Conservation (phyloP, 2,113 vertebrate species). For the Morone saxatilis region DNA sequence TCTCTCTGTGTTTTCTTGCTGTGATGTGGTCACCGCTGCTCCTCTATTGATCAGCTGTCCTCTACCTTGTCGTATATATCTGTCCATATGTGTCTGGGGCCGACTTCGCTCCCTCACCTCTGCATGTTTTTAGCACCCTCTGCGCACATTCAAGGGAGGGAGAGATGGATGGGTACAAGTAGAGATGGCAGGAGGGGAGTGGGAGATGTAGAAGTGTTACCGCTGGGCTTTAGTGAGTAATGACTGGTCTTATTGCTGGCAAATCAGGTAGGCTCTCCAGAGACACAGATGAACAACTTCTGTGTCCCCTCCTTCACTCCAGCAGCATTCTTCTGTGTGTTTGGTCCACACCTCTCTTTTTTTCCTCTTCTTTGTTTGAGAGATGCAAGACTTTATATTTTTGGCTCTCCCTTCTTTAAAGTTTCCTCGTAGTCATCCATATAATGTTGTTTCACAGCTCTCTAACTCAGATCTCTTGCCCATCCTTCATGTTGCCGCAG, state of each 20-base stretch:
- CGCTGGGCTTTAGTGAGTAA: conserved; percentile 68
- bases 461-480: conserved; percentile 62
- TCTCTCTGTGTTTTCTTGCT: background rate
- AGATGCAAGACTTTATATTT: conserved; percentile 22
- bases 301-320: conserved; percentile 55
- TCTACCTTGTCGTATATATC: conserved; percentile 22
- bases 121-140: conserved; percentile 50
- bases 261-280: conserved; percentile 60
- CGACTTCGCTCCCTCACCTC: conserved; percentile 38
- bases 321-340: conserved; percentile 45
- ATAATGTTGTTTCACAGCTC: conserved; percentile 70
- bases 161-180: conserved; percentile 35
- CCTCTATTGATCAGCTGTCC: conserved; percentile 62
- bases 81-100: conserved; percentile 33
- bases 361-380: conserved; percentile 38
- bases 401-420: conserved; percentile 35
- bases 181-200: conserved; percentile 10
- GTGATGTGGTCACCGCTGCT: conserved; percentile 37
- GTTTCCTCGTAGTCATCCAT: conserved; percentile 35
- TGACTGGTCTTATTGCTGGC: conserved; percentile 65
- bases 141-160: conserved; percentile 15
- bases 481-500: conserved; percentile 71
- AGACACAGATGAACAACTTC: conserved; percentile 70
- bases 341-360: conserved; percentile 30
- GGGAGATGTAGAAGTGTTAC: conserved; percentile 45